These are phyloP conservation scores for Petrosia ficiformis DNA, from an alignment of 37 sponge, comb jelly and placozoan species.

Conservation along the genomic window DNA sequence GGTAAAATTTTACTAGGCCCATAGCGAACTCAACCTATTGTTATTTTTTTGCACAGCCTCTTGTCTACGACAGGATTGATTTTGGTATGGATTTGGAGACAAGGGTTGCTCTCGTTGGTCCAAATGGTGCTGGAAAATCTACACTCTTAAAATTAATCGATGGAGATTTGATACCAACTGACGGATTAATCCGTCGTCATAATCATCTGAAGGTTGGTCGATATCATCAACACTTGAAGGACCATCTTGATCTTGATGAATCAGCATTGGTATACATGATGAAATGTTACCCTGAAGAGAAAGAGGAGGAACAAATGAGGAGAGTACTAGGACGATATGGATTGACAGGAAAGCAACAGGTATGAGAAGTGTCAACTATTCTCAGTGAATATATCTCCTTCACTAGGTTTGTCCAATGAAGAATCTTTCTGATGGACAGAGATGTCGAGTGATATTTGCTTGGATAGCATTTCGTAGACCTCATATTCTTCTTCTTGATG, in stretches of 20 bases:
- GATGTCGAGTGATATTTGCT: conserved; percentile 91
- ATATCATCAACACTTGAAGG: conserved; percentile 93
- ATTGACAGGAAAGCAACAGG: conserved; percentile 90
- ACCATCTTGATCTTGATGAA: conserved; percentile 69
- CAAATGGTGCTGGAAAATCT: conserved; percentile 96
- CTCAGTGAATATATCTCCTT: background rate
- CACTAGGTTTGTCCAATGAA: conserved; percentile 81
- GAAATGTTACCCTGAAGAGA: conserved; percentile 91
- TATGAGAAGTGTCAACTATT: background rate
- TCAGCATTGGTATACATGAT: conserved; percentile 79
- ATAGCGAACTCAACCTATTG: background rate
- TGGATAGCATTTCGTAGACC: conserved; percentile 89
- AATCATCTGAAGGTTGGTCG: conserved; percentile 82
- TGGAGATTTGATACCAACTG: conserved; percentile 80
- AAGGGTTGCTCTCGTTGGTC: conserved; percentile 90
- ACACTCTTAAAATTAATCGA: conserved; percentile 91
- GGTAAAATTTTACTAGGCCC: background rate
- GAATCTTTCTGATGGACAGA: conserved; percentile 90
- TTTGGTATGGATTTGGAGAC: conserved; percentile 94
- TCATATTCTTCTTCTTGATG: conserved; percentile 88
- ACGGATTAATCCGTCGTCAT: conserved; percentile 82
- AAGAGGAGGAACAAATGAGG: conserved; percentile 89
- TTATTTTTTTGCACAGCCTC: conserved; percentile 13
- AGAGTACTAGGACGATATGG: conserved; percentile 85
- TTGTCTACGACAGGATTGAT: conserved; percentile 81